Evolutionary conservation across 2,113 vertebrate genomes (phyloP).

Genomic region (Carassius carassius): DNA sequence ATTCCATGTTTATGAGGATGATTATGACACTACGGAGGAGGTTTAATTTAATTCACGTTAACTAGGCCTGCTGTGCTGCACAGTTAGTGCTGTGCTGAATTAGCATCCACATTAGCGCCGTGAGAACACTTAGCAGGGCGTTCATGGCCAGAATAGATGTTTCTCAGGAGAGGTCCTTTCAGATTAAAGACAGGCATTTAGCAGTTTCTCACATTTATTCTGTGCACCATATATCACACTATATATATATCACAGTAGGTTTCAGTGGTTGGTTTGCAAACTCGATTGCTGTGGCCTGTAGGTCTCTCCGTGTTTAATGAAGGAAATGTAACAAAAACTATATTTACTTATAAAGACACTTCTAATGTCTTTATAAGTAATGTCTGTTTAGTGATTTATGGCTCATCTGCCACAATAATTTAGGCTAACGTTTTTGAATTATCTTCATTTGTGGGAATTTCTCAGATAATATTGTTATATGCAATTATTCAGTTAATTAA

Average conservation of each 20-base stretch:
- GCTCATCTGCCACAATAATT: background rate
- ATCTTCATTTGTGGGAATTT: conserved; percentile 2
- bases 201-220: background rate
- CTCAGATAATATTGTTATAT: conserved; percentile 5
- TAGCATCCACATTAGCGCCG: background rate
- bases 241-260: background rate
- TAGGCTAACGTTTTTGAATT: background rate
- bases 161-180: conserved; percentile 11
- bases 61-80: background rate
- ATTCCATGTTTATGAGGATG: conserved; percentile 16
- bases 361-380: conserved; percentile 24
- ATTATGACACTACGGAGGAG: conserved; percentile 4
- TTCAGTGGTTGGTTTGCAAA: background rate
- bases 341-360: background rate
- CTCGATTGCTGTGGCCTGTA: background rate
- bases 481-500: conserved; percentile 14
- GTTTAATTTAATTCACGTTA: conserved; percentile 1
- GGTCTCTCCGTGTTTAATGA: background rate
- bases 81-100: background rate
- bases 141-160: conserved; percentile 1
- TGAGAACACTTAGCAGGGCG: background rate
- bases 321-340: background rate
- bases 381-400: background rate
- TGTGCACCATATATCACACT: background rate
- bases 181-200: conserved; percentile 4